Evolutionary conservation across 1,140 invertebrate genomes (phyloP), one percentile per base, ranked within the genome.

Genomic region (Conopomorpha cramerella): DNA sequence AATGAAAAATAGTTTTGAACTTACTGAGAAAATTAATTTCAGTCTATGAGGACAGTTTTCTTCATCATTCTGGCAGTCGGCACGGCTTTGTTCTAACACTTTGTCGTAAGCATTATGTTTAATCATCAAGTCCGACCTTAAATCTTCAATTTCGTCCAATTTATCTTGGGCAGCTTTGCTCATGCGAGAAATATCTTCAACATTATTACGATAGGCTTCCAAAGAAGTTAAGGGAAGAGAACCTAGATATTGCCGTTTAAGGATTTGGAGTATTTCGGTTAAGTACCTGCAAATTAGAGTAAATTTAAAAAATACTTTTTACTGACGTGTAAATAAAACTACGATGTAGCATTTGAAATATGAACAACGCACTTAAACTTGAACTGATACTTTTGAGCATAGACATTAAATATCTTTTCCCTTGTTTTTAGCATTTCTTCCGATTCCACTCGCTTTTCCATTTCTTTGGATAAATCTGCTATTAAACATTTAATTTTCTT

Each of bases 221-320:
- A 71, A 36, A n/a, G 56, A 56, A 12, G 49, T 39, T 0, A 70
- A 23, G 8, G 77, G 74, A 39, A 77, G 13, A 41, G 56, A 49
- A 16, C 71, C 70, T 36, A 68, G 56, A 48, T 79, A 79, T 45
- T 78, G 70, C 34, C 68, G 54, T 37, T 67, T 46, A 19, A 79
- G 39, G 11, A 51, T 44, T 46, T 73, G 56, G 34, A 76, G 35
- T 16, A 68, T 39, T 38, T 66, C 57, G 27, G 55, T 57, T 33
- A 76, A 55, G 39, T 60, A 67, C 38, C 71, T 79, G 17, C 28
- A 39, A 66, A 45, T 46, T 8, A 36, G 13, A 30, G 23, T 15
- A 38, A 3, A 34, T n/a, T 28, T 34, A 30, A 14, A 17, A 29
- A 30, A 28, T 27, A n/a, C n/a, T n/a, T n/a, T n/a, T n/a, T n/a